Conservation (phyloP, 2,888 invertebrate genomes). For the Drosophila glabriapex region DNA sequence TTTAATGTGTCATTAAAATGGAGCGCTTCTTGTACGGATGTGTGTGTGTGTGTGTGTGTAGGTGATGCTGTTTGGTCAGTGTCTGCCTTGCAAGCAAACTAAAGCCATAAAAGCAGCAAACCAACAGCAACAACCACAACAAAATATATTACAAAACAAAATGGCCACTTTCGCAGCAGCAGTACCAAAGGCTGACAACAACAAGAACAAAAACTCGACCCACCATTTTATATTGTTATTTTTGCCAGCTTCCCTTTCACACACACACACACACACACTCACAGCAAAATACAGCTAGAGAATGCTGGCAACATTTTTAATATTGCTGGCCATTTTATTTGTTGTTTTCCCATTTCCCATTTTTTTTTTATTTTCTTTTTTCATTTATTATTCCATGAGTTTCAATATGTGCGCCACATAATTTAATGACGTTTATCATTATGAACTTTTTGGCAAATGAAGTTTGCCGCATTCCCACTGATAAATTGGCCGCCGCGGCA, state of each 20-base stretch:
- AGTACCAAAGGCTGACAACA: conserved; percentile 2
- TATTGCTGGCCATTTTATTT: conserved; percentile 56
- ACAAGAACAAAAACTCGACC: conserved; percentile 30
- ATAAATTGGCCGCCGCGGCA: conserved; percentile 31
- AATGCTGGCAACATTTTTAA: conserved; percentile 64
- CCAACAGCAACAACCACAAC: conserved; percentile 44
- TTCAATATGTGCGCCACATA: conserved; percentile 66
- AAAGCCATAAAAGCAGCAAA: conserved; percentile 71
- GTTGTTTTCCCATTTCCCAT: conserved; percentile 29
- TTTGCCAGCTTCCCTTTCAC: conserved; percentile 54
- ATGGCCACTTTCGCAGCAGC: conserved; percentile 61
- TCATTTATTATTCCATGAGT: conserved; percentile 50
- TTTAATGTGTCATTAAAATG: conserved; percentile 78
- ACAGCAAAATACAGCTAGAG: conserved; percentile 2
- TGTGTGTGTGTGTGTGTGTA: conserved; percentile 34
- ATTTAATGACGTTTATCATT: conserved; percentile 58
- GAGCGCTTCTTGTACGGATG: conserved; percentile 1
- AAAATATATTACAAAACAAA: conserved; percentile 65
- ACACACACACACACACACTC: conserved; percentile 10
- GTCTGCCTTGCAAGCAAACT: conserved; percentile 69
- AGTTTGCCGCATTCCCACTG: conserved; percentile 34
- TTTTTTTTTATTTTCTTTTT: conserved; percentile 14
- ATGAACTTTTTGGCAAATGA: conserved; percentile 41
- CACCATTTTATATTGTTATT: conserved; percentile 78
- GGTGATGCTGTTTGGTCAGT: conserved; percentile 60